Base-by-base conservation (phyloP, 92 coral and sea anemone species). In the Zoanthus solanderi region DNA sequence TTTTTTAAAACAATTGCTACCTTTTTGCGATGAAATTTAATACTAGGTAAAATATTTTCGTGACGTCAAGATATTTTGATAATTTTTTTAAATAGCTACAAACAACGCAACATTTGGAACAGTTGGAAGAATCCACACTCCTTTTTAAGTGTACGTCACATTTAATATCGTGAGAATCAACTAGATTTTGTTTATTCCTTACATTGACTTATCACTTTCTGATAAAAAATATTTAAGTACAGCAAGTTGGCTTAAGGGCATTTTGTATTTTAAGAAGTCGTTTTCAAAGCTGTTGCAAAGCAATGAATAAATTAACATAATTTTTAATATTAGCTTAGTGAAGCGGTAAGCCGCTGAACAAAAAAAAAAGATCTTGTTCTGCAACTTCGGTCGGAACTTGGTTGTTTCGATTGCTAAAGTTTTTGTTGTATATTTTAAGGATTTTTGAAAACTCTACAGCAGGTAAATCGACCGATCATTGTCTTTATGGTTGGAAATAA, bases 261-360 rank as follows among this genome's bases (percentile, higher is more conserved):
- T 34, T 23, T 23, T 23, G 37, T 78, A 31, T 53, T 34, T 9
- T 34, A 31, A 32, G 32, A n/a, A 37, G 58, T 54, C 17, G 57
- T 48, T 30, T n/a, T 23, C 53, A 78, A 1, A 37, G 2, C 3
- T 15, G 84, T 78, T 44, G 53, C 84, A 28, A 32, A 58, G 61
- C 12, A 54, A 65, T 66, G 37, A 65, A 81, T 81, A 48, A 45
- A 46, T 66, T 68, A 63, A 45, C 53, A 63, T 63, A 81, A 30
- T 15, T 18, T n/a, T 0, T n/a, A 65, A 47, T 66, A 52, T 32
- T 74, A 30, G 61, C 53, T 63, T 80, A 18, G 10, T 87, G 84
- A 85, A 87, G 93, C 88, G 93, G 85, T 87, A 91, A 91, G 93
- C 93, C 93, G 93, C 93, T 91, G 93, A 32, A 56, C 91, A 90